phyloP scores from a whole-genome alignment of 2,113 vertebrate genomes.

The Eurypyga helias region DNA sequence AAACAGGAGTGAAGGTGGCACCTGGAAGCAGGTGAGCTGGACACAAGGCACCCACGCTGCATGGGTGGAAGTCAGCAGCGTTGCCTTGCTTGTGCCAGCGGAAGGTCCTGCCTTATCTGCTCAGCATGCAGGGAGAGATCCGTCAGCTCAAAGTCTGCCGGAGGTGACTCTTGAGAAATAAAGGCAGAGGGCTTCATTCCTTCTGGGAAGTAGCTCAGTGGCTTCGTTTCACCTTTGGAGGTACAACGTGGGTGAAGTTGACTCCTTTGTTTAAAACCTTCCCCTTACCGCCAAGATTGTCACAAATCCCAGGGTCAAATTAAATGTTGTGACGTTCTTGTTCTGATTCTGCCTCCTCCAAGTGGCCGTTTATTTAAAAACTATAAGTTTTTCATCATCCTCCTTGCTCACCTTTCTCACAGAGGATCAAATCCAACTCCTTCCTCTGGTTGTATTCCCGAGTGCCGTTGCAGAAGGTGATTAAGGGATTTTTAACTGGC shows the following conservation, averaged over 20 bases:
- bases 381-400: not conserved
- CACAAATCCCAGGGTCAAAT: not conserved
- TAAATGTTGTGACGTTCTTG: not conserved
- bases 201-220: not conserved
- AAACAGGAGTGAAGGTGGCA: not conserved
- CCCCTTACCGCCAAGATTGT: not conserved
- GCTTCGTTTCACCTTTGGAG: not conserved
- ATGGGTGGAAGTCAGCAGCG: accelerated
- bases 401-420: not conserved
- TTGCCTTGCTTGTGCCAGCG: not conserved
- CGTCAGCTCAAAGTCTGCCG: not conserved
- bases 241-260: not conserved
- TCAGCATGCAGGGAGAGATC: not conserved
- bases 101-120: not conserved
- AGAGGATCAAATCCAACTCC: not conserved
- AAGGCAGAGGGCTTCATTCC: not conserved
- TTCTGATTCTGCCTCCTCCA: not conserved
- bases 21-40: not conserved
- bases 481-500: not conserved
- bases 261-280: not conserved
- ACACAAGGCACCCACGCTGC: not conserved
- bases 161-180: not conserved
- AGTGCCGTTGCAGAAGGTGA: not conserved
- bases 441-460: not conserved
- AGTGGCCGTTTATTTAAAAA: not conserved